Conservation (phyloP, 2,888 invertebrate species). For the Orchesella flavescens region DNA sequence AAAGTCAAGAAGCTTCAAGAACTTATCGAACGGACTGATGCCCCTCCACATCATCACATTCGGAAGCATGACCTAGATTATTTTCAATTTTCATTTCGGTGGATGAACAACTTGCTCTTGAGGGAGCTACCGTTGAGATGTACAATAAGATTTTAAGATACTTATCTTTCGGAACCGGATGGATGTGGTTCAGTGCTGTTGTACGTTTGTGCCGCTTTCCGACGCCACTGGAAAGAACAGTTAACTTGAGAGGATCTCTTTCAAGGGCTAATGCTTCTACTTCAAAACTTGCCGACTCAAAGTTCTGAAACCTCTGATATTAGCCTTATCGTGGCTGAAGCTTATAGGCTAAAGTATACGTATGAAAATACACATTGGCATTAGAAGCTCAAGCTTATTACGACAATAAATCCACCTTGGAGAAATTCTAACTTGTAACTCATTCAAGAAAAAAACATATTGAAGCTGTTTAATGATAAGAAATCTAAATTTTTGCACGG, state of each 20-base stretch:
- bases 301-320: slow-evolving; percentile 98
- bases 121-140: slow-evolving; percentile 96
- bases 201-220: slow-evolving; percentile 99
- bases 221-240: slow-evolving; percentile 93
- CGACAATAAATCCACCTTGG: slow-evolving; percentile 47
- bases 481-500: slow-evolving; percentile 29
- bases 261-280: slow-evolving; percentile 95
- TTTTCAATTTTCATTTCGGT: slow-evolving; percentile 99
- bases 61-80: slow-evolving; percentile 96
- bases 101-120: slow-evolving; percentile 99
- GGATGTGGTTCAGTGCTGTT: slow-evolving; percentile 98
- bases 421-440: slow-evolving; percentile 1
- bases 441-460: slow-evolving; percentile 20
- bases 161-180: slow-evolving; percentile 96
- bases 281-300: slow-evolving; percentile 97
- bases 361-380: slow-evolving; percentile 96
- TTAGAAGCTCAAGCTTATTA: slow-evolving; percentile 68
- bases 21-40: slow-evolving; percentile 95
- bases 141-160: slow-evolving; percentile 98
- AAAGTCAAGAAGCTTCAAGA: slow-evolving; percentile 97
- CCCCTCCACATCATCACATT: slow-evolving; percentile 91
- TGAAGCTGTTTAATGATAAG: not conserved
- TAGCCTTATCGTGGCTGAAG: slow-evolving; percentile 95
- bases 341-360: slow-evolving; percentile 95
- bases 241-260: slow-evolving; percentile 94